Percentiles rank a stretch among this genome's conserved stretches.
Evolutionary conservation across 2,888 invertebrate species (phyloP).

Genomic region (Geophilus truncorum): DNA sequence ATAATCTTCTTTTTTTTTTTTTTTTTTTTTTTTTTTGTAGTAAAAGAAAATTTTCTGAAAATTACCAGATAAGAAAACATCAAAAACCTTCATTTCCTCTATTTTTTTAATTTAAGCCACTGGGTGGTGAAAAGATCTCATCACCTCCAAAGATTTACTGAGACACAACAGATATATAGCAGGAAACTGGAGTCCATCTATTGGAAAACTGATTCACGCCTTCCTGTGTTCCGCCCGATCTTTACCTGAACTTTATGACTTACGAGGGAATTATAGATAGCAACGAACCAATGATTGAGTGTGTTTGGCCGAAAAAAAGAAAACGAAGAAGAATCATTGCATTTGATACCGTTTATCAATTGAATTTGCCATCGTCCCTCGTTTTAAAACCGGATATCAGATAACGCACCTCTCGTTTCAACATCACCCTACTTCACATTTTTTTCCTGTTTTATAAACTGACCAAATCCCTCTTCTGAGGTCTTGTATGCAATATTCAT

Average conservation of each 20-base stretch:
- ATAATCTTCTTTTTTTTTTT: background rate
- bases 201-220: constrained; percentile 25
- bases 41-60: no score
- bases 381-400: background rate
- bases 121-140: background rate
- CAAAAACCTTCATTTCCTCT: background rate
- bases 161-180: background rate
- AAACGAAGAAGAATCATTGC: constrained; percentile 10
- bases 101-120: background rate
- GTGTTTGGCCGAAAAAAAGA: background rate
- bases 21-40: no score
- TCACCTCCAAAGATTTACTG: background rate
- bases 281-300: background rate
- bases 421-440: no score
- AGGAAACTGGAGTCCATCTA: background rate
- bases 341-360: background rate
- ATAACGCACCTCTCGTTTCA: background rate
- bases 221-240: background rate
- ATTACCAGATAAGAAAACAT: no score
- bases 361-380: constrained; percentile 1
- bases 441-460: background rate
- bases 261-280: constrained; percentile 25
- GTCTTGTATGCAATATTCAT: background rate
- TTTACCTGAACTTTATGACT: constrained; percentile 18
- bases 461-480: background rate